These are phyloP conservation scores for Zoroaster sp. DNA, from an alignment of 53 echinoderm and acorn worm genomes.

Conservation along the genomic window DNA sequence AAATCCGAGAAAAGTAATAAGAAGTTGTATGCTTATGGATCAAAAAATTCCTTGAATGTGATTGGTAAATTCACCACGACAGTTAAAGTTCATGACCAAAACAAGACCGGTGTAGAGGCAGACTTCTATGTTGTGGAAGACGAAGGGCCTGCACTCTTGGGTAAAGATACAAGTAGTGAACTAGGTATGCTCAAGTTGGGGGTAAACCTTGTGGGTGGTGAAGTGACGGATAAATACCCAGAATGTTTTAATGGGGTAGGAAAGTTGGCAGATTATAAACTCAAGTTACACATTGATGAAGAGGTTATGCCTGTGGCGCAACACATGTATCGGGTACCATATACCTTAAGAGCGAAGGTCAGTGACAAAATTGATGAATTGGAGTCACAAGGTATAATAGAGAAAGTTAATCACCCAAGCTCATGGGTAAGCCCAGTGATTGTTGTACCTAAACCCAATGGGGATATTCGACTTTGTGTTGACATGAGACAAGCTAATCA, in stretches of 20 bases:
- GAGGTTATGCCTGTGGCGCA: not conserved
- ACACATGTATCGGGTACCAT: conserved; percentile 11
- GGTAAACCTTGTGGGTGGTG: not conserved
- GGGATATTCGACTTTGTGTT: conserved; percentile 33
- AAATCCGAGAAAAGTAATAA: not conserved
- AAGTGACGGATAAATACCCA: not conserved
- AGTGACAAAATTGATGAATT: conserved; percentile 28
- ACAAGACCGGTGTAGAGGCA: not conserved
- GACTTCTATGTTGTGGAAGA: not conserved
- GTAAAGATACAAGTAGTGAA: not conserved
- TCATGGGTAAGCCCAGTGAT: conserved; percentile 46
- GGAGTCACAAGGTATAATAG: conserved; percentile 4
- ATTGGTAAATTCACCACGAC: not conserved
- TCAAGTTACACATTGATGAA: not conserved
- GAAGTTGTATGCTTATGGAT: conserved; percentile 11
- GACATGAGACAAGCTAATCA: conserved; percentile 39
- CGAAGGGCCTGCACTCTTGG: not conserved
- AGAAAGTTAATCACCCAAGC: conserved; percentile 25
- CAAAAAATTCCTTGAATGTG: not conserved
- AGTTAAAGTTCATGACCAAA: not conserved
- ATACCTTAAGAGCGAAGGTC: not conserved
- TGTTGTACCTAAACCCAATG: conserved; percentile 55
- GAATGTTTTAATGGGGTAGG: conserved; percentile 22
- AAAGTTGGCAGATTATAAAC: not conserved
- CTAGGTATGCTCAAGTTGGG: not conserved